phyloP scores from a whole-genome alignment of 92 coral and sea anemone species.

The Paragorgia papillata region DNA sequence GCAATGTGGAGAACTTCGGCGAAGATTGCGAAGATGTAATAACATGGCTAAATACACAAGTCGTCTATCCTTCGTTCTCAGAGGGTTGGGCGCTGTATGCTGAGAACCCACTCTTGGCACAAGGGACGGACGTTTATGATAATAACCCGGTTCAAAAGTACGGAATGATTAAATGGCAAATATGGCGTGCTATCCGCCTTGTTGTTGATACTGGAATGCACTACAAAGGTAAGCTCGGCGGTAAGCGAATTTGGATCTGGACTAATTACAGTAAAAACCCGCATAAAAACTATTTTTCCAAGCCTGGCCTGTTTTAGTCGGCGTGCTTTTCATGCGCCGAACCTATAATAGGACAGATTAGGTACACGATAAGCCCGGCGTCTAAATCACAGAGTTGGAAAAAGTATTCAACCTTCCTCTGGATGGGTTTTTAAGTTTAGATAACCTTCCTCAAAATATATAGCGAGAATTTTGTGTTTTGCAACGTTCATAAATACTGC shows the following conservation, averaged over 20 bases:
- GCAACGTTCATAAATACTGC: too few relatives aligned
- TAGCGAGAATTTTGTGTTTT: too few relatives aligned
- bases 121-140: constrained; percentile 74
- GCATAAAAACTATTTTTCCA: too few relatives aligned
- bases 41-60: constrained; percentile 73
- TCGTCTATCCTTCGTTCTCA: constrained; percentile 82
- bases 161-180: constrained; percentile 99
- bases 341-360: too few relatives aligned
- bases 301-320: too few relatives aligned
- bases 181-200: constrained; percentile 97
- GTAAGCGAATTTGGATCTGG: background rate
- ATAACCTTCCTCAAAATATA: too few relatives aligned
- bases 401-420: too few relatives aligned
- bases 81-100: constrained; percentile 99
- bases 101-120: constrained; percentile 86
- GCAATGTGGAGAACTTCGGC: constrained; percentile 72
- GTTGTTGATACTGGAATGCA: constrained; percentile 96
- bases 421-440: too few relatives aligned
- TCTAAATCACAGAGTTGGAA: too few relatives aligned
- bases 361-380: too few relatives aligned
- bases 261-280: background rate
- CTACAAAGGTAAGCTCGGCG: constrained; percentile 63
- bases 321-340: too few relatives aligned
- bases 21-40: constrained; percentile 78
- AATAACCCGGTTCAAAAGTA: constrained; percentile 83